Evolutionary conservation across 1,140 invertebrate species (phyloP).

Genomic region (Lineus longissimus): DNA sequence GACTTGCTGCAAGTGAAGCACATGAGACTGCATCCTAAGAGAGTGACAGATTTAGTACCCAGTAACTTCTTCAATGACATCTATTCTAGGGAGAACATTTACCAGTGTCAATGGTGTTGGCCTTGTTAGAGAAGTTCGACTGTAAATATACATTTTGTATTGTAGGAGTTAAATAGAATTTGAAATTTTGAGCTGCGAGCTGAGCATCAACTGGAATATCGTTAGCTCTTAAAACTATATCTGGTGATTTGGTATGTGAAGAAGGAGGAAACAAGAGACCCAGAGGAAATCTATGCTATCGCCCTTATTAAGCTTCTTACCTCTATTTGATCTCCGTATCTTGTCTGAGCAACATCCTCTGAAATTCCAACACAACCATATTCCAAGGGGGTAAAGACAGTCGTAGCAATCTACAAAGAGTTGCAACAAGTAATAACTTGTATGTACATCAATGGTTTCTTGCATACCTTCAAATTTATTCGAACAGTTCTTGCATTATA

Average conservation of each 20-base stretch:
- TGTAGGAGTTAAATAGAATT: too few relatives aligned
- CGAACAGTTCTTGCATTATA: too few relatives aligned
- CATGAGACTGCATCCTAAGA: too few relatives aligned
- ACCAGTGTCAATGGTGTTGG: neutral
- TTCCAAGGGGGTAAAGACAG: constrained; percentile 93
- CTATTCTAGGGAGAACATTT: too few relatives aligned
- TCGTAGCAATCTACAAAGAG: constrained; percentile 81
- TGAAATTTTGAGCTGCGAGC: too few relatives aligned
- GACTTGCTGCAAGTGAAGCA: too few relatives aligned
- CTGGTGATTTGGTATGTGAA: too few relatives aligned
- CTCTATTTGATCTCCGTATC: constrained; percentile 57
- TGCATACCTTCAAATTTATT: too few relatives aligned
- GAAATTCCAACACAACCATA: constrained; percentile 88
- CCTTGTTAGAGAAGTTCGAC: neutral
- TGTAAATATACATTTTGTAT: neutral
- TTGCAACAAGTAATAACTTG: neutral
- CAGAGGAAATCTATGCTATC: neutral
- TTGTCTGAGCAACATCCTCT: constrained; percentile 75
- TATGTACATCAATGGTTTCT: constrained; percentile 72
- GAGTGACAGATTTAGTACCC: too few relatives aligned
- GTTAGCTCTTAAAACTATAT: too few relatives aligned
- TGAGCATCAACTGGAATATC: too few relatives aligned
- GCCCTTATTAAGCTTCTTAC: constrained; percentile 24
- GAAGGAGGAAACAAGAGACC: neutral
- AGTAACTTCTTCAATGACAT: too few relatives aligned